Conservation (phyloP, 2,888 invertebrate genomes). For the Temnothorax unifasciatus region DNA sequence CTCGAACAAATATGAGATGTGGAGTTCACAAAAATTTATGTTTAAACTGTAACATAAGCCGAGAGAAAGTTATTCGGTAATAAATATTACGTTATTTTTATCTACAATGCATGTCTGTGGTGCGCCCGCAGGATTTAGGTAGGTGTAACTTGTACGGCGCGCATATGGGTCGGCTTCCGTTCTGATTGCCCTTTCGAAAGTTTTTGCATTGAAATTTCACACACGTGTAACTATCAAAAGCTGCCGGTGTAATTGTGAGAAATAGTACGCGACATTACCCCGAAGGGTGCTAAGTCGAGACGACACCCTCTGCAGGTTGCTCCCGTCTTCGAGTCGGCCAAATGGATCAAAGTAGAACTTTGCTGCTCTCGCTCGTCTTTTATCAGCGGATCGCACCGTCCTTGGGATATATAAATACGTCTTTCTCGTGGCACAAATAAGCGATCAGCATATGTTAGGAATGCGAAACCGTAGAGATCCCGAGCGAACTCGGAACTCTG, state of each 20-base stretch:
- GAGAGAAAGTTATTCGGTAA: slow-evolving; percentile 1
- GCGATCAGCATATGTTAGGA: slow-evolving; percentile 27
- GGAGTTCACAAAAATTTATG: background rate
- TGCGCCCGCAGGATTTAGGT: slow-evolving; percentile 28
- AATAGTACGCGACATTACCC: slow-evolving; percentile 47
- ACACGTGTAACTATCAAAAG: slow-evolving; percentile 52
- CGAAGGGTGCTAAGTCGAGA: slow-evolving; percentile 52
- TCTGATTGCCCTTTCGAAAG: slow-evolving; percentile 72
- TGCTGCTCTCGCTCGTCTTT: slow-evolving; percentile 40
- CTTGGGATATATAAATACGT: slow-evolving; percentile 44
- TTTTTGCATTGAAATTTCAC: slow-evolving; percentile 64
- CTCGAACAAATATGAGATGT: background rate
- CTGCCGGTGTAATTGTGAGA: slow-evolving; percentile 39
- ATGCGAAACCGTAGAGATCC: background rate
- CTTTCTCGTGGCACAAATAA: slow-evolving; percentile 30
- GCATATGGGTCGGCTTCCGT: slow-evolving; percentile 61
- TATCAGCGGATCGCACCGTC: slow-evolving; percentile 36
- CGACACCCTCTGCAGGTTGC: slow-evolving; percentile 31
- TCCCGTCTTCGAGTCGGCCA: slow-evolving; percentile 42
- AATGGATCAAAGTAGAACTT: slow-evolving; percentile 53
- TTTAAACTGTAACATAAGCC: background rate
- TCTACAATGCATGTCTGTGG: background rate
- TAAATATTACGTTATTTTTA: slow-evolving; percentile 19
- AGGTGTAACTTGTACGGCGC: slow-evolving; percentile 5
- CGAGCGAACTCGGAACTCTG: background rate